phyloP scores from a whole-genome alignment of 2,888 invertebrate genomes.

The Polyommatus icarus region DNA sequence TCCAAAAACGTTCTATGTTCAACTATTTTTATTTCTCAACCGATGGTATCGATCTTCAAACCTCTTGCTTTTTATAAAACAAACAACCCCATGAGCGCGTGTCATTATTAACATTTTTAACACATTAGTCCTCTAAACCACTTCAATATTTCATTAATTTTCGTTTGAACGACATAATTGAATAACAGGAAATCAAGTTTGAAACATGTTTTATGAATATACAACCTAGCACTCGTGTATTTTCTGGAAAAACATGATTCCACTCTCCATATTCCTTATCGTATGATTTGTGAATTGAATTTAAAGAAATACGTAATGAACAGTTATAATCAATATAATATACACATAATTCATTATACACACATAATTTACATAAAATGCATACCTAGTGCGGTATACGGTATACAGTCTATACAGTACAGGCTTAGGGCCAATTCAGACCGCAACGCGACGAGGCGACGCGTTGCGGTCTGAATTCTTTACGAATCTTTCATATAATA shows the following conservation, averaged over 20 bases:
- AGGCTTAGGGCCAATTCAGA: too few species aligned
- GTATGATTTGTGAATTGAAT: neutral
- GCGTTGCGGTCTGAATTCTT: too few species aligned
- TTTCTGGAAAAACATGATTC: neutral
- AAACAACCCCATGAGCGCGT: neutral
- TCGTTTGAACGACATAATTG: neutral
- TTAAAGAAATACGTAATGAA: neutral
- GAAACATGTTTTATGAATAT: conserved; percentile 13
- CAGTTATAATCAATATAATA: neutral
- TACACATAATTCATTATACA: too few species aligned
- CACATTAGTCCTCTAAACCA: neutral
- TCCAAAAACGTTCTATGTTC: too few species aligned
- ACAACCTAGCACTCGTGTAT: neutral
- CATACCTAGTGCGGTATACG: too few species aligned
- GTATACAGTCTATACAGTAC: too few species aligned
- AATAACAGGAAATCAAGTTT: neutral
- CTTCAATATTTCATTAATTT: neutral
- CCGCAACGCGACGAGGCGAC: too few species aligned
- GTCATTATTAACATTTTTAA: neutral
- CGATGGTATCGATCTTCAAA: too few species aligned
- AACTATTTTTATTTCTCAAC: too few species aligned
- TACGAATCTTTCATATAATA: too few species aligned
- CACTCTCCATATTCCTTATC: neutral
- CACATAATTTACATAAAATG: too few species aligned
- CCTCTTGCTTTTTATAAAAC: too few species aligned